Evolutionary conservation across 2,888 invertebrate genomes (phyloP).

Genomic region (Metacarcinus magister): DNA sequence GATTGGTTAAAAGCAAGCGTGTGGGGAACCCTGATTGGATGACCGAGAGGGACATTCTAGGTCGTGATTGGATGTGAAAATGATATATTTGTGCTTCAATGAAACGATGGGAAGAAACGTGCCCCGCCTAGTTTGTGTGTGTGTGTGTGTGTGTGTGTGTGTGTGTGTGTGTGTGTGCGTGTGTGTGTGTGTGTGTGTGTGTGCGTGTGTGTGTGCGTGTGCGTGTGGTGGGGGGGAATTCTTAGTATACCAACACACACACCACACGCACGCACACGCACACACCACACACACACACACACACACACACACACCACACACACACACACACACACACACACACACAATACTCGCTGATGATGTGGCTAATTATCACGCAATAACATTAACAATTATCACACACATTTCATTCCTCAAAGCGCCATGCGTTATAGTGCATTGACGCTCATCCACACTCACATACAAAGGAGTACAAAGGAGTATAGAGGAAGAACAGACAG

Average conservation of each 20-base stretch:
- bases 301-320: neutral
- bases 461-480: neutral
- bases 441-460: neutral
- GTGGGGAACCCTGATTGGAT: neutral
- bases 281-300: slow-evolving; percentile 2
- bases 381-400: slow-evolving; percentile 1
- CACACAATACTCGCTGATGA: no score
- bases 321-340: neutral
- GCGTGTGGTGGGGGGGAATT: neutral
- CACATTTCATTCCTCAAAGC: neutral
- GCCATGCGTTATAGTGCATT: neutral
- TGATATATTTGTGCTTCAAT: neutral
- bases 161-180: neutral
- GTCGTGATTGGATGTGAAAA: neutral
- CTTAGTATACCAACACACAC: neutral
- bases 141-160: neutral
- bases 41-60: neutral
- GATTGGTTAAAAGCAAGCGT: neutral
- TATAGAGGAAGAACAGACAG: no score
- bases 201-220: neutral
- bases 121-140: neutral
- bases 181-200: neutral
- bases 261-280: neutral
- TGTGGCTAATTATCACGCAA: neutral
- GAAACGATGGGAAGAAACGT: neutral